Conservation (phyloP, 2,113 vertebrate species). For the Oriolus oriolus region DNA sequence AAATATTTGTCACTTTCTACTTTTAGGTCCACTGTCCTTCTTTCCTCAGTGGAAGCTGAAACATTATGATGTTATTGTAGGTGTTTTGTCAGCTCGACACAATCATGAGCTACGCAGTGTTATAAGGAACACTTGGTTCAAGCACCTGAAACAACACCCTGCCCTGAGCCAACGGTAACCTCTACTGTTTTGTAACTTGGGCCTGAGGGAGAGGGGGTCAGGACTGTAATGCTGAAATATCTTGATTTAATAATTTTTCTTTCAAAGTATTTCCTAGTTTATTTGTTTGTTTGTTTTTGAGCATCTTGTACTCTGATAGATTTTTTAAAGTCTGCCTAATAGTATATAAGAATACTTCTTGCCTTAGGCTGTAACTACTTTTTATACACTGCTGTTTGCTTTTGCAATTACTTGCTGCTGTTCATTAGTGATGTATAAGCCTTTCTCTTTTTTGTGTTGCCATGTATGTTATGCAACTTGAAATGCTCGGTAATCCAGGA, state of each 20-base stretch:
- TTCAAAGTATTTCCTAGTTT: not conserved
- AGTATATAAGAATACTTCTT: not conserved
- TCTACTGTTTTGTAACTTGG: not conserved
- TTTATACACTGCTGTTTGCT: not conserved
- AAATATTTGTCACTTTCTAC: conserved; percentile 13
- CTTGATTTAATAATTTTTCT: not conserved
- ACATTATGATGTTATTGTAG: conserved; percentile 86
- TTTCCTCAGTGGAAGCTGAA: conserved; percentile 65
- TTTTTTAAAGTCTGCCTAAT: not conserved
- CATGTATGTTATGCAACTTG: not conserved
- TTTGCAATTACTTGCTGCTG: not conserved
- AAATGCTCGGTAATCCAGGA: not conserved
- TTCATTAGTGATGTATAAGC: not conserved
- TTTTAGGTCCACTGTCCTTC: conserved; percentile 64
- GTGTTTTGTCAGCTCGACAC: conserved; percentile 90
- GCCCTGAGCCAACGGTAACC: conserved; percentile 82
- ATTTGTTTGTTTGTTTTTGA: not conserved
- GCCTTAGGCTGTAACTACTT: not conserved
- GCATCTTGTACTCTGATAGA: not conserved
- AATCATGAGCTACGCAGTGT: conserved; percentile 84
- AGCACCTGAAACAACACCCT: conserved; percentile 80
- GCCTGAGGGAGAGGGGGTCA: rapidly evolving
- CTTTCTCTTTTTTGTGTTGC: not conserved
- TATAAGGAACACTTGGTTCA: conserved; percentile 91
- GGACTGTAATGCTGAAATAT: not conserved